Conservation (phyloP, 30 jellyfish, hydroid and myxozoan genomes). For the Pseudorhiza aurosa region DNA sequence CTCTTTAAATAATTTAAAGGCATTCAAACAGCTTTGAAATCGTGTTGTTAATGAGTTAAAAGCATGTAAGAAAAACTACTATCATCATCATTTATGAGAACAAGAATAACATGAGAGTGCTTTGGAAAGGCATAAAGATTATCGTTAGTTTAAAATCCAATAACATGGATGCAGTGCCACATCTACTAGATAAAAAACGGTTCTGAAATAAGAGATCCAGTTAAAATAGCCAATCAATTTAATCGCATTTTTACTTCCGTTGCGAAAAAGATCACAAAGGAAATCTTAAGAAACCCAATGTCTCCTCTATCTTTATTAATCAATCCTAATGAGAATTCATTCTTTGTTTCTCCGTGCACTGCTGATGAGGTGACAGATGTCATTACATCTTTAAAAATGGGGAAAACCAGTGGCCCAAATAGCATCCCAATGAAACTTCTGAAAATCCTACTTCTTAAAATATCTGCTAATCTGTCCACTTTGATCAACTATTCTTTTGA, state of each 20-base stretch:
- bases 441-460: constrained; percentile 2
- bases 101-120: constrained; percentile 1
- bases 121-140: not conserved
- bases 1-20: not conserved
- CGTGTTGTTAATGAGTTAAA: constrained; percentile 6
- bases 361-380: constrained; percentile 33
- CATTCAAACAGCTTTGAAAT: constrained; percentile 14
- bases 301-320: constrained; percentile 43
- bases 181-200: constrained; percentile 5
- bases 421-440: constrained; percentile 26
- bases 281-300: constrained; percentile 53
- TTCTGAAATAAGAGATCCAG: constrained; percentile 32
- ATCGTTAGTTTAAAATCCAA: not conserved
- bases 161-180: not conserved
- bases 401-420: not conserved
- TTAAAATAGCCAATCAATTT: constrained; percentile 32
- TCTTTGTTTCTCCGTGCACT: constrained; percentile 42
- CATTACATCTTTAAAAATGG: not conserved
- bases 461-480: constrained; percentile 20
- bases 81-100: not conserved
- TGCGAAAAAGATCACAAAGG: constrained; percentile 57
- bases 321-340: constrained; percentile 40
- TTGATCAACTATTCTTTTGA: constrained; percentile 8
- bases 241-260: constrained; percentile 32
- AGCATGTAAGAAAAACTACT: constrained; percentile 30